Conservation (phyloP, 2,888 invertebrate species). For the Gonocerus acuteangulatus region DNA sequence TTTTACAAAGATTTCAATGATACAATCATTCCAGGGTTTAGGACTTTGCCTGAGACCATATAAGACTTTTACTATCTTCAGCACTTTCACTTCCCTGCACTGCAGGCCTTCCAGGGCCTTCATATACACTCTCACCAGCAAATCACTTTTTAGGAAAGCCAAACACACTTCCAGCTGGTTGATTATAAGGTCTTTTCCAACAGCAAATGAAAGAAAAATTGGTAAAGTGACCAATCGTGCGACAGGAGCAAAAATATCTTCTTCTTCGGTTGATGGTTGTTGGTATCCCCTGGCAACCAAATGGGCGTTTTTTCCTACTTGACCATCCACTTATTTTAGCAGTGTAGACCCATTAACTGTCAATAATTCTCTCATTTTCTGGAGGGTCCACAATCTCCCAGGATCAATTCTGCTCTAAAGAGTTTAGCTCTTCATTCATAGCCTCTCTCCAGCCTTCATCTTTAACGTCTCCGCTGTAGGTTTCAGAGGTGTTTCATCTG, state of each 20-base stretch:
- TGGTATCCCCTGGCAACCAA: no score
- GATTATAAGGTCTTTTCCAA: background rate
- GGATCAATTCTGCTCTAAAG: constrained; percentile 11
- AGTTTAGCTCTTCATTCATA: constrained; percentile 14
- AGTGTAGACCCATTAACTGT: background rate
- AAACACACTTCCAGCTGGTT: constrained; percentile 14
- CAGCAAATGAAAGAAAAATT: background rate
- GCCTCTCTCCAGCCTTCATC: constrained; percentile 9
- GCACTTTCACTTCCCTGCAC: background rate
- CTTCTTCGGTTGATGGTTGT: no score
- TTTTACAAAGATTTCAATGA: background rate
- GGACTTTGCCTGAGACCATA: constrained; percentile 8
- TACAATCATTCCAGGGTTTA: background rate
- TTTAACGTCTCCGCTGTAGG: background rate
- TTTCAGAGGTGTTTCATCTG: background rate
- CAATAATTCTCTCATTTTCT: background rate
- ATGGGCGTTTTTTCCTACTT: background rate
- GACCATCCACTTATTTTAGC: background rate
- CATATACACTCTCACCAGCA: constrained; percentile 6
- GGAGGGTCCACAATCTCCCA: constrained; percentile 6
- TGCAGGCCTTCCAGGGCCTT: constrained; percentile 6
- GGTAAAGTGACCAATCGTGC: background rate
- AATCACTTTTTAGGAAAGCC: constrained; percentile 1
- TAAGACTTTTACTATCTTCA: constrained; percentile 2
- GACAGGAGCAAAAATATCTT: no score